Evolutionary conservation across 2,797 vertebrate species (phyloP).

Genomic region (Dryobates pubescens): DNA sequence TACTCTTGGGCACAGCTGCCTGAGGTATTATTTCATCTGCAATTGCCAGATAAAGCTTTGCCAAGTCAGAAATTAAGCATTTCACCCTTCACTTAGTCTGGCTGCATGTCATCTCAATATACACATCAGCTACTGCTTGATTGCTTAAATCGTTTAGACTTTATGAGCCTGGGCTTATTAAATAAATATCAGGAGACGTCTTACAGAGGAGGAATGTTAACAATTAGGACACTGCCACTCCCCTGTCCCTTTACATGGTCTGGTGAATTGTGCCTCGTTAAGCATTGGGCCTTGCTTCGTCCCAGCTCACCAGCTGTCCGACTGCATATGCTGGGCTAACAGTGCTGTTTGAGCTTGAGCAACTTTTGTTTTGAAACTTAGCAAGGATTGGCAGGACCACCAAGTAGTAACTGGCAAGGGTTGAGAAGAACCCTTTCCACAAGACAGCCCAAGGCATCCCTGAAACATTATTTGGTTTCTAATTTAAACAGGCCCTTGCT

Average conservation of each 20-base stretch:
- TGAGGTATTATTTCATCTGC: background rate
- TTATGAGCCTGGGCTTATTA: slow-evolving; percentile 50
- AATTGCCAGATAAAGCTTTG: slow-evolving; percentile 1
- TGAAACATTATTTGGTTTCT: slow-evolving; percentile 66
- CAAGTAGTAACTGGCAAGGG: slow-evolving; percentile 67
- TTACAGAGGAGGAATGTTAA: slow-evolving; percentile 57
- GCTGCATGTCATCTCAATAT: slow-evolving; percentile 11
- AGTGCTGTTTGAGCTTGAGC: slow-evolving; percentile 40
- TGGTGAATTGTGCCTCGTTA: background rate
- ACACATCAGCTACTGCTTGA: slow-evolving; percentile 41
- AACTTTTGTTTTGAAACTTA: slow-evolving; percentile 66
- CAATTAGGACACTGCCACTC: slow-evolving; percentile 51
- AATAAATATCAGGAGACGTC: slow-evolving; percentile 49
- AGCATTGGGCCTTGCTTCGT: background rate
- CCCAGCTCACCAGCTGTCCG: slow-evolving; percentile 26
- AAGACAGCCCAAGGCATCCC: slow-evolving; percentile 67
- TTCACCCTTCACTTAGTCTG: slow-evolving; percentile 20
- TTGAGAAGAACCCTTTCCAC: slow-evolving; percentile 65
- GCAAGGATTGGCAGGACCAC: slow-evolving; percentile 70
- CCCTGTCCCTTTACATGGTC: slow-evolving; percentile 33
- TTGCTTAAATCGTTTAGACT: slow-evolving; percentile 27
- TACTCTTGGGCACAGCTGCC: background rate
- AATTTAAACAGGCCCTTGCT: slow-evolving; percentile 69
- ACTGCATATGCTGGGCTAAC: background rate
- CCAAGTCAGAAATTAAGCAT: background rate